phyloP scores from a whole-genome alignment of 2,113 vertebrate genomes.

The Epinephelus lanceolatus region DNA sequence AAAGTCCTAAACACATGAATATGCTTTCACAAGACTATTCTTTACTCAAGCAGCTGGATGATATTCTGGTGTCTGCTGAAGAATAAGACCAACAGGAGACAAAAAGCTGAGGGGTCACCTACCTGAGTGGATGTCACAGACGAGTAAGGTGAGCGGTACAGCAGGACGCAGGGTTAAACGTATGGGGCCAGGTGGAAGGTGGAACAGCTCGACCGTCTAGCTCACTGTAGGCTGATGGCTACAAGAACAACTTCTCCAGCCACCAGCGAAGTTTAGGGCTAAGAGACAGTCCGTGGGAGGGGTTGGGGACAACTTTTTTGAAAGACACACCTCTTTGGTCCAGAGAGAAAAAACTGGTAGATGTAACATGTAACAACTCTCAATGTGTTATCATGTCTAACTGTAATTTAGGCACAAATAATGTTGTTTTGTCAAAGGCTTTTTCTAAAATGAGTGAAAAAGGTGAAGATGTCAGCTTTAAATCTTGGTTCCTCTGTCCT shows the following conservation, averaged over 20 bases:
- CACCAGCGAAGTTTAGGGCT: conserved; percentile 72
- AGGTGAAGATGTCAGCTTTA: conserved; percentile 23
- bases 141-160: neutral
- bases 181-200: conserved; percentile 18
- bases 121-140: conserved; percentile 63
- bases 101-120: conserved; percentile 35
- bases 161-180: neutral
- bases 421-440: neutral
- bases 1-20: neutral
- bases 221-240: conserved; percentile 41
- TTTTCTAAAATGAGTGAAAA: neutral
- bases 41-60: neutral
- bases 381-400: neutral
- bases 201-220: conserved; percentile 9
- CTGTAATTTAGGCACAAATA: neutral
- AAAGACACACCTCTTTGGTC: conserved; percentile 80
- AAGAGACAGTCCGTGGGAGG: conserved; percentile 76
- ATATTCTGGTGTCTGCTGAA: neutral
- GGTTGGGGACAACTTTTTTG: conserved; percentile 66
- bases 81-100: conserved; percentile 1
- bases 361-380: conserved; percentile 13
- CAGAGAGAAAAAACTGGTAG: conserved; percentile 42
- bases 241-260: conserved; percentile 66
- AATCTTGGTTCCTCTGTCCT: conserved; percentile 46
- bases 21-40: neutral